phyloP scores from a whole-genome alignment of 2,888 invertebrate species.

The Opisthograptis luteolata region DNA sequence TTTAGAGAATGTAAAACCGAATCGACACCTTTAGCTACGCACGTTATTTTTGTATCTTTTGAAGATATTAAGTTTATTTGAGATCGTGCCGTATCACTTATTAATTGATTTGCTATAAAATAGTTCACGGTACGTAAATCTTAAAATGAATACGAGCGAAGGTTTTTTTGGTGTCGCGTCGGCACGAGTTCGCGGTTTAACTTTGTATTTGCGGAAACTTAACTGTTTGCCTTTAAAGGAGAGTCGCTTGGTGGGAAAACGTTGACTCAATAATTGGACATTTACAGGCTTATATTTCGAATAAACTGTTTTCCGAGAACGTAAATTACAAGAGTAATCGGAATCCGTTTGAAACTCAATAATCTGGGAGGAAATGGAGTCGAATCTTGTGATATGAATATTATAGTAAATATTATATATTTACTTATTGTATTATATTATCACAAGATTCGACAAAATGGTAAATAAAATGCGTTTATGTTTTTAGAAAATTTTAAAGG shows the following conservation, averaged over 20 bases:
- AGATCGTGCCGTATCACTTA: slow-evolving; percentile 22
- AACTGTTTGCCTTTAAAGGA: not conserved
- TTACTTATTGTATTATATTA: no score
- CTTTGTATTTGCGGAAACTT: slow-evolving; percentile 9
- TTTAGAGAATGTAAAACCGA: no score
- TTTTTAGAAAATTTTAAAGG: no score
- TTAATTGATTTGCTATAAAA: slow-evolving; percentile 22
- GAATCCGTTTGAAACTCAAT: slow-evolving; percentile 10
- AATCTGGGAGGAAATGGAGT: not conserved
- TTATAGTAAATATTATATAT: not conserved
- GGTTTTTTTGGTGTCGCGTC: slow-evolving; percentile 21
- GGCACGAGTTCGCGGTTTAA: not conserved
- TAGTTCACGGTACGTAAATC: slow-evolving; percentile 26
- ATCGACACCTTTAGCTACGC: no score
- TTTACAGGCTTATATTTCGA: slow-evolving; percentile 12
- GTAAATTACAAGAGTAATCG: slow-evolving; percentile 3
- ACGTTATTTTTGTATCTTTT: slow-evolving; percentile 13
- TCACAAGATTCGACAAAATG: no score
- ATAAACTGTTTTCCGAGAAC: not conserved
- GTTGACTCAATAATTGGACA: slow-evolving; percentile 20
- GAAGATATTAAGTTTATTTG: slow-evolving; percentile 9
- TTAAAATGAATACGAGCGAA: slow-evolving; percentile 17
- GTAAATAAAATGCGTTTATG: no score
- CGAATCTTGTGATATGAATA: not conserved
- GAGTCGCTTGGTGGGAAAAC: slow-evolving; percentile 10